A percentile compares a stretch with the other conserved stretches of the same genome.
Conservation (phyloP, 2,113 vertebrate species). For the Octodon degus region DNA sequence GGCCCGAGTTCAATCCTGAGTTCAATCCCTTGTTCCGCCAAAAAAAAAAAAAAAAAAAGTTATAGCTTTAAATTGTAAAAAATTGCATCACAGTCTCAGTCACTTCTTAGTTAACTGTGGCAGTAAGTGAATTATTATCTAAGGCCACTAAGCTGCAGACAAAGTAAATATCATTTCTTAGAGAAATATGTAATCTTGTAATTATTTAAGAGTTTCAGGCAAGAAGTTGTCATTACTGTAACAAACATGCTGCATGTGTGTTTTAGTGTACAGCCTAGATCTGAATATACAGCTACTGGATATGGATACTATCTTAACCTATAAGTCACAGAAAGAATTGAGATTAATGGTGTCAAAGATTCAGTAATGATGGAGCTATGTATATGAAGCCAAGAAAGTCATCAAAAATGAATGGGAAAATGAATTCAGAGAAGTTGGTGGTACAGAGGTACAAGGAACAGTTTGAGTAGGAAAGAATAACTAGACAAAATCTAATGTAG, state of each 20-base stretch:
- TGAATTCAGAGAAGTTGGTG: not conserved
- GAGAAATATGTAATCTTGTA: not conserved
- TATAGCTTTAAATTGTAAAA: not conserved
- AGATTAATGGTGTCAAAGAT: constrained; percentile 1
- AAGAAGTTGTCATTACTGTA: not conserved
- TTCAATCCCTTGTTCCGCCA: too few species aligned
- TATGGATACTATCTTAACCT: not conserved
- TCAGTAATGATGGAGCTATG: not conserved
- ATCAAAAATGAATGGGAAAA: not conserved
- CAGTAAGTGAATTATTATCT: not conserved
- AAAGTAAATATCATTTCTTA: constrained; percentile 14
- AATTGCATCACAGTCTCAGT: not conserved
- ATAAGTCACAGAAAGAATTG: not conserved
- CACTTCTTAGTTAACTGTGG: not conserved
- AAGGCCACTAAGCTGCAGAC: not conserved
- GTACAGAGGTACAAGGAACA: not conserved
- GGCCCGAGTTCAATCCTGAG: too few species aligned
- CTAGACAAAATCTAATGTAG: not conserved
- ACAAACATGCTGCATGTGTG: not conserved
- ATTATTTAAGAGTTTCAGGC: not conserved
- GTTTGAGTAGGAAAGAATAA: not conserved
- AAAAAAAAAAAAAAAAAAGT: too few species aligned
- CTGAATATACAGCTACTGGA: not conserved
- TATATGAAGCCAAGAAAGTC: not conserved
- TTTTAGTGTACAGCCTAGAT: not conserved